Conservation (phyloP, 2,888 invertebrate genomes). For the Volucella zonaria region DNA sequence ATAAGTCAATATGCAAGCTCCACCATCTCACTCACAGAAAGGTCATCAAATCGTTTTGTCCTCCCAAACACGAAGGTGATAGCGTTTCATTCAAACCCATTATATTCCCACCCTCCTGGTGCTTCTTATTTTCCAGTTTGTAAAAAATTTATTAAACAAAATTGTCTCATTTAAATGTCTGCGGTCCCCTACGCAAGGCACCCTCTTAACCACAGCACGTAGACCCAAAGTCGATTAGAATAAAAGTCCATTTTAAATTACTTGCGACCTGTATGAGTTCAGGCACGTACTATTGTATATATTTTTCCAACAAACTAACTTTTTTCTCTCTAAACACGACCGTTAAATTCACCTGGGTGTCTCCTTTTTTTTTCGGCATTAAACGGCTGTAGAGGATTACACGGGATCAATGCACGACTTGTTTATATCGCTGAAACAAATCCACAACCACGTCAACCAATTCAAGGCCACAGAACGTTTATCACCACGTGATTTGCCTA, state of each 20-base stretch:
- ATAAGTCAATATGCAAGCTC: too few species aligned
- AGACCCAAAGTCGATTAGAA: constrained; percentile 18
- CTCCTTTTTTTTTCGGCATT: constrained; percentile 8
- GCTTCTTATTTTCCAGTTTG: not conserved
- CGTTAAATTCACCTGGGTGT: constrained; percentile 28
- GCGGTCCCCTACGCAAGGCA: not conserved
- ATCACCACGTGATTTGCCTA: constrained; percentile 41
- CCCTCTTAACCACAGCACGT: not conserved
- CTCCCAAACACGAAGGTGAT: too few species aligned
- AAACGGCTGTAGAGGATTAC: constrained; percentile 8
- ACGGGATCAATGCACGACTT: constrained; percentile 31
- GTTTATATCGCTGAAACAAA: constrained; percentile 19
- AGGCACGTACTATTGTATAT: constrained; percentile 25
- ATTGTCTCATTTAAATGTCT: constrained; percentile 21
- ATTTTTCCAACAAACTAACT: not conserved
- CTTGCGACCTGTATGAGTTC: constrained; percentile 17
- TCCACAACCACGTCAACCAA: constrained; percentile 3
- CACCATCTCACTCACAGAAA: too few species aligned
- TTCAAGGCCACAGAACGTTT: constrained; percentile 39
- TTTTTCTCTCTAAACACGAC: not conserved
- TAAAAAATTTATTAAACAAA: not conserved
- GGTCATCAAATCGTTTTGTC: too few species aligned
- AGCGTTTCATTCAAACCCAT: too few species aligned
- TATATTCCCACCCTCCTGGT: too few species aligned
- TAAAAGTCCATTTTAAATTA: constrained; percentile 41